Percentiles rank a stretch among this genome's conserved stretches.
Conservation (phyloP, 1,140 invertebrate species). For the Conus betulinus region DNA sequence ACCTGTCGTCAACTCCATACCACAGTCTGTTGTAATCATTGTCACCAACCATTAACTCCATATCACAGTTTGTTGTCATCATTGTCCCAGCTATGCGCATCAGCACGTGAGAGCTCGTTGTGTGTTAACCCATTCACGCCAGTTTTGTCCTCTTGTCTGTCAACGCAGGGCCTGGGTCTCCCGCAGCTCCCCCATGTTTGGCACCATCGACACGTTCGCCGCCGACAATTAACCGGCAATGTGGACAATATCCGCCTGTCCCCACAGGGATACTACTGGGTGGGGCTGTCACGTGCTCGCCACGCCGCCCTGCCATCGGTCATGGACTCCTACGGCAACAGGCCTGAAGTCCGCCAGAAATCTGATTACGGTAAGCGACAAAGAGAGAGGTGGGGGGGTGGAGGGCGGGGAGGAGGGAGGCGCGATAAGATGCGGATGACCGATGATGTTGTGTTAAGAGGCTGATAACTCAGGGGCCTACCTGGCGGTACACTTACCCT, state of each 20-base stretch:
- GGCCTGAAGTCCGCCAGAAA: constrained; percentile 61
- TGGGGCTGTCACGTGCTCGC: constrained; percentile 78
- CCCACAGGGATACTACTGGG: constrained; percentile 82
- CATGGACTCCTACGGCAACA: constrained; percentile 70
- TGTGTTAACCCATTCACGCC: too few relatives aligned
- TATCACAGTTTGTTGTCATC: too few relatives aligned
- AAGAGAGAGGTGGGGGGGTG: neutral
- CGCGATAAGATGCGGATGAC: too few relatives aligned
- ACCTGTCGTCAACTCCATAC: too few relatives aligned
- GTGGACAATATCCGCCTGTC: constrained; percentile 86
- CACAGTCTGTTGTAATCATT: too few relatives aligned
- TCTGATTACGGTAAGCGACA: neutral
- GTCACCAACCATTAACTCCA: too few relatives aligned
- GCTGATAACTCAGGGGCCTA: too few relatives aligned
- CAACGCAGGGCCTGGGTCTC: neutral
- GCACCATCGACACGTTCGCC: constrained; percentile 53
- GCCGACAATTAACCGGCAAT: constrained; percentile 60
- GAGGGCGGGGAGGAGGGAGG: too few relatives aligned
- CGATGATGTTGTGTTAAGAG: too few relatives aligned
- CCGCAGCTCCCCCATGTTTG: constrained; percentile 74
- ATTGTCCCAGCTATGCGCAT: too few relatives aligned
- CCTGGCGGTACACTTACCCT: neutral
- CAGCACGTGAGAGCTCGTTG: too few relatives aligned
- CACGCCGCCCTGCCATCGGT: constrained; percentile 59
- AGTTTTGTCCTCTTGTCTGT: neutral